Percentiles rank a stretch among this genome's conserved stretches.
These are phyloP conservation scores for Nansenia antarctica DNA, from an alignment of 2,113 vertebrate species.

Conservation along the genomic window DNA sequence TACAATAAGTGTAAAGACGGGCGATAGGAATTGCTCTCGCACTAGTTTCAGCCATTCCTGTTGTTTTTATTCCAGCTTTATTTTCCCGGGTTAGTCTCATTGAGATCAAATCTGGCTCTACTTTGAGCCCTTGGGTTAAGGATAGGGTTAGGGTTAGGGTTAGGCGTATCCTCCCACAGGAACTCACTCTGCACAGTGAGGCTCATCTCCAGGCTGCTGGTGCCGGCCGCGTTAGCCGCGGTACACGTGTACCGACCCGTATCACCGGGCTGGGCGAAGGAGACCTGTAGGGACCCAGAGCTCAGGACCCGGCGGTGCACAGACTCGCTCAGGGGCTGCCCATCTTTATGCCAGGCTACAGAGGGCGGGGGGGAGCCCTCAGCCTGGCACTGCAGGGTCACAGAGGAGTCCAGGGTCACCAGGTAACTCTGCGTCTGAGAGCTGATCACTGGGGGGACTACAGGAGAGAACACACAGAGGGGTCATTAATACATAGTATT, in stretches of 20 bases:
- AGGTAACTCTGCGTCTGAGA: conserved; percentile 71
- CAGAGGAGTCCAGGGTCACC: conserved; percentile 81
- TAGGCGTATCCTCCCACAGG: too few species aligned
- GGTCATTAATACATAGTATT: too few species aligned
- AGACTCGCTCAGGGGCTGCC: conserved; percentile 76
- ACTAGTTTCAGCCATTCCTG: too few species aligned
- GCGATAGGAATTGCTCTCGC: too few species aligned
- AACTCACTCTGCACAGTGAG: conserved; percentile 86
- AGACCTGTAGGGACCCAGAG: conserved; percentile 86
- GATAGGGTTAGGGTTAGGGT: too few species aligned
- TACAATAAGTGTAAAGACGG: too few species aligned
- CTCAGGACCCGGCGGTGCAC: conserved; percentile 79
- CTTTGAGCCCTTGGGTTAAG: too few species aligned
- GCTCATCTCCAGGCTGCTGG: conserved; percentile 70
- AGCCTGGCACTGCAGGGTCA: conserved; percentile 82
- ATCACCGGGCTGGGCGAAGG: conserved; percentile 81
- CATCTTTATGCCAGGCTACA: conserved; percentile 87
- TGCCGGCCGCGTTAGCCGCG: conserved; percentile 85
- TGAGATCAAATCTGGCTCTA: too few species aligned
- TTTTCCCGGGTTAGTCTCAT: too few species aligned
- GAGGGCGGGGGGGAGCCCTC: conserved; percentile 83
- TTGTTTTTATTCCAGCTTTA: too few species aligned
- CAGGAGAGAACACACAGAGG: too few species aligned
- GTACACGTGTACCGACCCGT: conserved; percentile 85
- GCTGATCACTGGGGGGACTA: conserved; percentile 88